These are phyloP conservation scores for Drosophila neonasuta DNA, from an alignment of 2,888 invertebrate species.

Conservation along the genomic window DNA sequence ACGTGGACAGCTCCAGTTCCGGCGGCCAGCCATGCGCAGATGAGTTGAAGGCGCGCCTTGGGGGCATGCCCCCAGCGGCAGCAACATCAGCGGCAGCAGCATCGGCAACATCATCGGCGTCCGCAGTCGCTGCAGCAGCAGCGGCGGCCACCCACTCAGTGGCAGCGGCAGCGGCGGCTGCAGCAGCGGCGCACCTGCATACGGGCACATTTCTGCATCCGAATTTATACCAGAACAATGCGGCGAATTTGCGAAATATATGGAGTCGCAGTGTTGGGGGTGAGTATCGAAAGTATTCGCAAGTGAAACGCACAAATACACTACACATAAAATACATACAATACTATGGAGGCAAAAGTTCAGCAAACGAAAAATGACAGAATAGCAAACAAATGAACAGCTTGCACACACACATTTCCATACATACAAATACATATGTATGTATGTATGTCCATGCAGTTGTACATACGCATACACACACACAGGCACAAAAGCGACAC, in stretches of 20 bases:
- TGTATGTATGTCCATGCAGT: not conserved
- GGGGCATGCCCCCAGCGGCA: constrained; percentile 86
- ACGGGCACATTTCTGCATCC: constrained; percentile 85
- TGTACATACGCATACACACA: constrained; percentile 8
- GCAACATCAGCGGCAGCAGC: constrained; percentile 32
- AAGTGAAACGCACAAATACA: constrained; percentile 10
- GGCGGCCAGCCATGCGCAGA: constrained; percentile 87
- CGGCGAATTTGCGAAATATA: constrained; percentile 82
- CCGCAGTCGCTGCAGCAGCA: constrained; percentile 52
- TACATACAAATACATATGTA: not conserved
- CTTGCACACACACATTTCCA: constrained; percentile 9
- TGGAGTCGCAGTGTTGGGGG: constrained; percentile 83
- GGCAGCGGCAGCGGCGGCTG: constrained; percentile 61
- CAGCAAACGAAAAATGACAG: constrained; percentile 44
- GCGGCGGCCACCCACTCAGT: constrained; percentile 66
- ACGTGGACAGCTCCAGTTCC: constrained; percentile 96
- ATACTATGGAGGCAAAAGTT: constrained; percentile 30
- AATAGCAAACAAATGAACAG: constrained; percentile 46
- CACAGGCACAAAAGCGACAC: constrained; percentile 23
- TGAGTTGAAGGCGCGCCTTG: constrained; percentile 93
- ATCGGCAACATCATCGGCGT: constrained; percentile 8
- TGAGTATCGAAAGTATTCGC: constrained; percentile 70
- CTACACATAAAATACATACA: constrained; percentile 9
- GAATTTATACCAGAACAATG: constrained; percentile 86
- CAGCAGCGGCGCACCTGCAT: constrained; percentile 77